Evolutionary conservation across 2,888 invertebrate species (phyloP), one percentile per base, ranked within the genome.

Genomic region (Celastrina argiolus): DNA sequence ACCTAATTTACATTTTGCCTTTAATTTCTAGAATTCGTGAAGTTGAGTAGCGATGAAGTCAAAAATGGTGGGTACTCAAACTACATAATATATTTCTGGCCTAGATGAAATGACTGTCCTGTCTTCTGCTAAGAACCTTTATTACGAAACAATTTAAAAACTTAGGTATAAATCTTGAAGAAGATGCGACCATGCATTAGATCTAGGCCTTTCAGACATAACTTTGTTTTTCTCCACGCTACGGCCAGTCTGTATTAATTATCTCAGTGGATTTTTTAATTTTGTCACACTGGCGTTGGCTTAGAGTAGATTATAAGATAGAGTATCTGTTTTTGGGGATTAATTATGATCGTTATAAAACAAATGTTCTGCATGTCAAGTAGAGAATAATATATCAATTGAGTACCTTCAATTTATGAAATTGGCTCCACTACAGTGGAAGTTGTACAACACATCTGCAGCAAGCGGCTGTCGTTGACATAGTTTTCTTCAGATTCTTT

Each of bases 401-500:
- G 45, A 51, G 45, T 51, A 51, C 45, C 45, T 51, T 3, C 45
- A 51, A 51, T 51, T 51, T 18, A 2, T n/a, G 2, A 18, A 51
- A 10, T 18, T 51, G 45, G 45, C 45, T 22, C 3, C 12, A 10
- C 51, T 51, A 22, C 36, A 7, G 12, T 36, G 3, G 10, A 7
- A 10, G 5, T 22, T 12, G 0, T n/a, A 14, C n/a, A 51, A 51
- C 6, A 61, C 18, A 2, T 12, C 18, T 34, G 7, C 26, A 45
- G 61, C 69, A 51, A 72, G 68, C 69, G 78, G 78, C 79, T 77
- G 72, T 75, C 77, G 74, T 71, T 76, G 68, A 80, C 78, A 75
- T 81, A 73, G 82, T 81, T 78, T 82, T 85, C 85, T 84, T 85
- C 83, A 81, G 81, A 73, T 66, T 65, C 81, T 82, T 83, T 82